phyloP scores from a whole-genome alignment of 35 echinoderm and acorn worm genomes.

The Amphiura filiformis region DNA sequence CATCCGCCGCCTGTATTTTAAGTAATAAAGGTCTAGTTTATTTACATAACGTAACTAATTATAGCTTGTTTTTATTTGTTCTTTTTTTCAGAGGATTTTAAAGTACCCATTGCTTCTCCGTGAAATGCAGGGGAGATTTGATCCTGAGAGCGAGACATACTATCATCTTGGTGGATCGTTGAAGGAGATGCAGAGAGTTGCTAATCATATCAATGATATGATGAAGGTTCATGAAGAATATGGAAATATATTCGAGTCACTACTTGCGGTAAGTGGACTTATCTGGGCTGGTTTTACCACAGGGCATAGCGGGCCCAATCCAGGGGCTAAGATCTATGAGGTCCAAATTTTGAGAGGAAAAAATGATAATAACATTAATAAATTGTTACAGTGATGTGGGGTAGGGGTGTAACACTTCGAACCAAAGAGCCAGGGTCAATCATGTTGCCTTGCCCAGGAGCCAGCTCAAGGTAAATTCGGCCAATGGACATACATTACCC shows the following conservation, averaged over 20 bases:
- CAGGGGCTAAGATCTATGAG: no score
- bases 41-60: not conserved
- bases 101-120: constrained; percentile 26
- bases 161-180: constrained; percentile 21
- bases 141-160: constrained; percentile 14
- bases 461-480: no score
- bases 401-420: no score
- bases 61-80: constrained; percentile 2
- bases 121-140: not conserved
- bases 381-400: no score
- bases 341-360: no score
- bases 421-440: no score
- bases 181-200: constrained; percentile 40
- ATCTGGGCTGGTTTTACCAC: not conserved
- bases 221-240: constrained; percentile 46
- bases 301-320: no score
- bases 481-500: no score
- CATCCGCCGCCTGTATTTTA: no score
- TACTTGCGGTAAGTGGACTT: constrained; percentile 14
- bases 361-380: no score
- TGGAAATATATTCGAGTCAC: constrained; percentile 34
- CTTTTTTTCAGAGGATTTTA: constrained; percentile 29
- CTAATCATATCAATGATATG: constrained; percentile 59
- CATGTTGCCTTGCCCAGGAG: no score
- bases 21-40: no score